These are phyloP conservation scores for Nebria ingens DNA, from an alignment of 1,140 invertebrate species.

Conservation along the genomic window DNA sequence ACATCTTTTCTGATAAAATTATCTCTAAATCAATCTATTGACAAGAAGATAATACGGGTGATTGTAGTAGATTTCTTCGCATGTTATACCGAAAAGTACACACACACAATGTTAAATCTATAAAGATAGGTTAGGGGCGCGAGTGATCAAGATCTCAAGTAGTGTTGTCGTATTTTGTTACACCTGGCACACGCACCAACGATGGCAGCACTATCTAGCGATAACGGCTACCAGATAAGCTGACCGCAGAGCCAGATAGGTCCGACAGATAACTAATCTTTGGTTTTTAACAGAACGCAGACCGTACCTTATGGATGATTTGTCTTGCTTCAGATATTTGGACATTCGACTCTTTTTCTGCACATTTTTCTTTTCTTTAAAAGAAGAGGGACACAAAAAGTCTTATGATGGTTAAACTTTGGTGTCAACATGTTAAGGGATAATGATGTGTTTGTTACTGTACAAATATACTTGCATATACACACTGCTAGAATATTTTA, in stretches of 20 bases:
- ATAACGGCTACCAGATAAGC: background rate
- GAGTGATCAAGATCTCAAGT: constrained; percentile 21
- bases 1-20: no score
- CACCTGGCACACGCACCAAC: constrained; percentile 17
- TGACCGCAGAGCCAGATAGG: constrained; percentile 7
- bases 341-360: constrained; percentile 1
- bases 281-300: constrained; percentile 1
- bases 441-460: constrained; percentile 2
- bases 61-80: no score
- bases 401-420: background rate
- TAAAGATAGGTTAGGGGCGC: no score
- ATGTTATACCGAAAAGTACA: no score
- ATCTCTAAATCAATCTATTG: no score
- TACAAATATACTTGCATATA: background rate
- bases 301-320: constrained; percentile 7
- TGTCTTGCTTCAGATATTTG: constrained; percentile 2
- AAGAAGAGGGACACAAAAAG: no score
- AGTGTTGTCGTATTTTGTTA: constrained; percentile 22
- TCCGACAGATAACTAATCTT: background rate
- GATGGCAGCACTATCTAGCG: background rate
- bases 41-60: no score
- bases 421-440: background rate
- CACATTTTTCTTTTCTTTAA: background rate
- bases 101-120: no score
- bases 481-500: no score